Evolutionary conservation across 2,797 vertebrate genomes (phyloP), one percentile per base, ranked within the genome.

Genomic region (Kryptopterus vitreolus): DNA sequence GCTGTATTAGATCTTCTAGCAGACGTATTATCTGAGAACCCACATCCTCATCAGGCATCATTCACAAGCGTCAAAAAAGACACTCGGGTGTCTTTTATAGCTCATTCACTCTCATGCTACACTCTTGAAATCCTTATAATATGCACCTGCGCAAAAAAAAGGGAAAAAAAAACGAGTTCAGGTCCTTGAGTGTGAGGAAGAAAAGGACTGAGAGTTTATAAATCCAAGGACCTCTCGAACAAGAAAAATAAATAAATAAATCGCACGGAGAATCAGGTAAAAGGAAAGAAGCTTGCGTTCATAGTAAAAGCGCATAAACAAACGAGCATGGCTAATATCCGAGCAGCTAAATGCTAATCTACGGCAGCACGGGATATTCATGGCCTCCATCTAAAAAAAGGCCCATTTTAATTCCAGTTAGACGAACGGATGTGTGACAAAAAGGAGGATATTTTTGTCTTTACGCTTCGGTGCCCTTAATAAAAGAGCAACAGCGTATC

Each of bases 311-410:
- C 26, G 53, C 65, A 24, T 22, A 38, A 29, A 69, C 15, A 69
- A 69, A 18, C 24, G 26, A 50, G 69, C 57, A 62, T 12, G 29
- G 77, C 74, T 72, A 79, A 73, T 80, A 70, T 11, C 18, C 24
- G 11, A 70, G 68, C 16, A 43, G 66, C 78, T 77, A 81, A 78
- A 79, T 66, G 59, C 61, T 85, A 81, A 81, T 66, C 80, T 62
- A n/a, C n/a, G n/a, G n/a, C n/a, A 7, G 78, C 35, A 29, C 31
- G 85, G 81, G 78, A 65, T 76, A 69, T 46, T 65, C 15, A 73
- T 68, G 29, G 31, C 50, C 77, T 61, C 33, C 46, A 73, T 82
- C 74, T 76, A 81, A 76, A 77, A 66, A 79, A 66, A 79, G 26
- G 70, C 74, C 29, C 33, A 79, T 73, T 82, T 69, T 22, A 59